phyloP scores from a whole-genome alignment of 1,140 invertebrate species.

The Whitmania pigra region DNA sequence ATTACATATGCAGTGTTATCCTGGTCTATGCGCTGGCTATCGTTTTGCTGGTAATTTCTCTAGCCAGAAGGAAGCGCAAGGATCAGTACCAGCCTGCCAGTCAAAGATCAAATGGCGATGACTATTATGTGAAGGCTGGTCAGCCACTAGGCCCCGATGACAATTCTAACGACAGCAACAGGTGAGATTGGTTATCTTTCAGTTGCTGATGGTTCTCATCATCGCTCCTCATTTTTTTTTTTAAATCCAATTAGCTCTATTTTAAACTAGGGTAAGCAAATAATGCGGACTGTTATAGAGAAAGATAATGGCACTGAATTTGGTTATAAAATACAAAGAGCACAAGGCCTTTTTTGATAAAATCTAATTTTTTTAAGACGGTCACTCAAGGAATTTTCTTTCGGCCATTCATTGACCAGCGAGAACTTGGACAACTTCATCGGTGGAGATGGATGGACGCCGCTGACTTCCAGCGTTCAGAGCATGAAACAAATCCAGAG shows the following conservation, averaged over 20 bases:
- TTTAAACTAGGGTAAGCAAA: neutral
- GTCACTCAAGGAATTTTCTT: no score
- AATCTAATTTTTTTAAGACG: no score
- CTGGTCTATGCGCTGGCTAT: constrained; percentile 17
- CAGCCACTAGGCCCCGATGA: neutral
- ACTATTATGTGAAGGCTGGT: neutral
- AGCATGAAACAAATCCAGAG: constrained; percentile 6
- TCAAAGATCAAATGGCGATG: neutral
- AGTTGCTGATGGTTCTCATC: neutral
- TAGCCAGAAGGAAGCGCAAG: constrained; percentile 13
- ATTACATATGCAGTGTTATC: constrained; percentile 17
- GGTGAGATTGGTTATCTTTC: neutral
- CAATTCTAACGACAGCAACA: neutral
- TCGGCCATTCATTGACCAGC: no score
- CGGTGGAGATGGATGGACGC: no score
- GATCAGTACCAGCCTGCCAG: constrained; percentile 4
- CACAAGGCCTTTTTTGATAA: no score
- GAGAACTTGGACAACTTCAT: no score
- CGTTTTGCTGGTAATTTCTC: constrained; percentile 9
- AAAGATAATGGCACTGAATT: no score
- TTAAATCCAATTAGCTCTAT: neutral
- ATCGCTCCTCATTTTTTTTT: neutral
- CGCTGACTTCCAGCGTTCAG: constrained; percentile 5
- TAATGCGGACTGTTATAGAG: neutral
- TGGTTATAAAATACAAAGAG: no score